A percentile compares a stretch with the other conserved stretches of the same genome.
These are phyloP conservation scores for Drosophila simulans DNA, from an alignment of 1,140 invertebrate species.

Conservation along the genomic window DNA sequence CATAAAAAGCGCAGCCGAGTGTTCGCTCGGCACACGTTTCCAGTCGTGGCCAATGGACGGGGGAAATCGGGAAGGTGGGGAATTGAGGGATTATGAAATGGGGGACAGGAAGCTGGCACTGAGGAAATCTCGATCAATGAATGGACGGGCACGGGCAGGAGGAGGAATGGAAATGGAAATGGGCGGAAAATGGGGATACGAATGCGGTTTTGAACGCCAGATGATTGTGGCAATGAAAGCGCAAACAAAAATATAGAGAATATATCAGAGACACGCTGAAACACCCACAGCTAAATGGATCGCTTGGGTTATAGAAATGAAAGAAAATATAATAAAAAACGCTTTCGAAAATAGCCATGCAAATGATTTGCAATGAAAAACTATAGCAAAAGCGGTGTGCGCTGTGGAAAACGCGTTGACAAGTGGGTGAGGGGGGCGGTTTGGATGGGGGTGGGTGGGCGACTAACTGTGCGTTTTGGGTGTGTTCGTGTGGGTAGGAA, in stretches of 20 bases:
- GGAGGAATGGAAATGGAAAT: neutral
- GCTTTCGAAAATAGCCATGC: conserved; percentile 78
- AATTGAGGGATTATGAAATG: neutral
- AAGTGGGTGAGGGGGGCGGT: conserved; percentile 23
- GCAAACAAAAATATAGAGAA: conserved; percentile 59
- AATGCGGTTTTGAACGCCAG: conserved; percentile 40
- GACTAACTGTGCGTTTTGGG: conserved; percentile 36
- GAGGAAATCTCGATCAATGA: conserved; percentile 77
- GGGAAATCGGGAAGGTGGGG: conserved; percentile 6
- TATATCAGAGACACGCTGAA: conserved; percentile 26
- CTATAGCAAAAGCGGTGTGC: conserved; percentile 48
- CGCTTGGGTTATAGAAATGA: conserved; percentile 49
- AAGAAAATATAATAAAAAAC: conserved; percentile 64
- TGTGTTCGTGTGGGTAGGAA: conserved; percentile 50
- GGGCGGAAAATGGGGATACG: conserved; percentile 22
- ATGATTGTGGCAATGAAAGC: conserved; percentile 73
- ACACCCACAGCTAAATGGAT: conserved; percentile 19
- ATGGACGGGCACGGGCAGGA: neutral
- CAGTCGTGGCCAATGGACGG: conserved; percentile 14
- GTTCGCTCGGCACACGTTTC: conserved; percentile 44
- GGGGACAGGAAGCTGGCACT: conserved; percentile 41
- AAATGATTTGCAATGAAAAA: conserved; percentile 80
- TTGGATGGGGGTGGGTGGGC: conserved; percentile 9
- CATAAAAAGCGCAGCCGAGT: conserved; percentile 71
- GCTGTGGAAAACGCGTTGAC: conserved; percentile 66